Evolutionary conservation across 2,113 vertebrate genomes (phyloP).

Genomic region (Bothrops jararaca): DNA sequence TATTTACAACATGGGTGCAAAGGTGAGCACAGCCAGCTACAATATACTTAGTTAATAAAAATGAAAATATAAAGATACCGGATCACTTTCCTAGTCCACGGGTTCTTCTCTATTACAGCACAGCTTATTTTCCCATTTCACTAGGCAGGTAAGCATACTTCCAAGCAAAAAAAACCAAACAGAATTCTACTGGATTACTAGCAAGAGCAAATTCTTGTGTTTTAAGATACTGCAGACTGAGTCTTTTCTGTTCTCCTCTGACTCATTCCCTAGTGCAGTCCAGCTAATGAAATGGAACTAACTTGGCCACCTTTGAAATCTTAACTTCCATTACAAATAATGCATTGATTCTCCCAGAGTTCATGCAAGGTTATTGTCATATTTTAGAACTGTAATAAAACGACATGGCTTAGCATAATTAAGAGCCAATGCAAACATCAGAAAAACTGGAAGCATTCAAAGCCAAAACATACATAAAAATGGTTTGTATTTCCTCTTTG

Average conservation of each 20-base stretch:
- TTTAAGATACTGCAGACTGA: fast-evolving
- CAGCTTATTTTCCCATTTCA: not conserved
- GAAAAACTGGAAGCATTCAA: conserved; percentile 20
- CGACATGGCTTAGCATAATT: conserved; percentile 13
- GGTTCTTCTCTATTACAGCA: not conserved
- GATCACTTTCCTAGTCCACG: not conserved
- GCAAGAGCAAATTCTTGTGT: not conserved
- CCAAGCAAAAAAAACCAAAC: not conserved
- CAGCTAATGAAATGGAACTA: not conserved
- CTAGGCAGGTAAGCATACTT: not conserved
- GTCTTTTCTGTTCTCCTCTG: too few relatives aligned
- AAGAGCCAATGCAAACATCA: conserved; percentile 13
- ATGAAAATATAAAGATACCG: not conserved
- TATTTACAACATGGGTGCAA: not conserved
- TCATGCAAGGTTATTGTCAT: conserved; percentile 26
- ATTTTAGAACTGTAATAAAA: conserved; percentile 18
- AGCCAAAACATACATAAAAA: not conserved
- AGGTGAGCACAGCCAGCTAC: not conserved
- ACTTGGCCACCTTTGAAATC: not conserved
- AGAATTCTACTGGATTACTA: not conserved
- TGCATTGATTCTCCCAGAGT: not conserved
- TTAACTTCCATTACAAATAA: conserved; percentile 10
- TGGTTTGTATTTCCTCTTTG: not conserved
- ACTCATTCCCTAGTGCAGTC: not conserved
- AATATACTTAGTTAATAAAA: not conserved